Conservation (phyloP, 2,797 vertebrate species). For the Helarctos malayanus region DNA sequence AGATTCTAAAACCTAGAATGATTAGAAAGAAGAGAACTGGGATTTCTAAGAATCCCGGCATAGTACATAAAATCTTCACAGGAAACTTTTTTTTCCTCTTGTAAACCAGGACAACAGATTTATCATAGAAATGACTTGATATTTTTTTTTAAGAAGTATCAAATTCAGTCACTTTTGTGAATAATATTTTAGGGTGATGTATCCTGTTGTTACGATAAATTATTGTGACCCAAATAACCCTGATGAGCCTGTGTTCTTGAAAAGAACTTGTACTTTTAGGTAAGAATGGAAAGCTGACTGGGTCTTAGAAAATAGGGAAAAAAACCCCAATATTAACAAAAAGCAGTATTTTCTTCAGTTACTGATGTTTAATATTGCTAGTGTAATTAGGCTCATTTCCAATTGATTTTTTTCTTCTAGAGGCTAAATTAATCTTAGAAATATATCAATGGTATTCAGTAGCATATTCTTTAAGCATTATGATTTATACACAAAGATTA, state of each 20-base stretch:
- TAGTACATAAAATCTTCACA: neutral
- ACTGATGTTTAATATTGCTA: constrained; percentile 2
- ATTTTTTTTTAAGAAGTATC: neutral
- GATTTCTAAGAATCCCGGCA: neutral
- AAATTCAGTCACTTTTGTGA: constrained; percentile 10
- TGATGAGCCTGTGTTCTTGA: neutral
- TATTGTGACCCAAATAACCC: neutral
- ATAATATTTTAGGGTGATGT: neutral
- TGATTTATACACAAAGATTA: neutral
- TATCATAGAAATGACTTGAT: constrained; percentile 29
- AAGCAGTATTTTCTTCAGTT: neutral
- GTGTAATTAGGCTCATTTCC: neutral
- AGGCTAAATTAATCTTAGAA: neutral
- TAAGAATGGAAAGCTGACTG: neutral
- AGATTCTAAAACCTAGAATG: neutral
- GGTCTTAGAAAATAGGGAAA: neutral
- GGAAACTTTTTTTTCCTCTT: neutral
- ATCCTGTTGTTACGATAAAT: neutral
- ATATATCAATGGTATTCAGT: neutral
- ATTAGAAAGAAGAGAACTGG: neutral
- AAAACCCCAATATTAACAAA: neutral
- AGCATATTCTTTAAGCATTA: neutral
- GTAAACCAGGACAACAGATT: neutral
- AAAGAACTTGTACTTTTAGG: neutral
- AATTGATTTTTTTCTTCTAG: neutral